A percentile compares a stretch with the other conserved stretches of the same genome.
Conservation (phyloP, 37 sponge, comb jelly and placozoan species). For the Mnemiopsis leidyi region DNA sequence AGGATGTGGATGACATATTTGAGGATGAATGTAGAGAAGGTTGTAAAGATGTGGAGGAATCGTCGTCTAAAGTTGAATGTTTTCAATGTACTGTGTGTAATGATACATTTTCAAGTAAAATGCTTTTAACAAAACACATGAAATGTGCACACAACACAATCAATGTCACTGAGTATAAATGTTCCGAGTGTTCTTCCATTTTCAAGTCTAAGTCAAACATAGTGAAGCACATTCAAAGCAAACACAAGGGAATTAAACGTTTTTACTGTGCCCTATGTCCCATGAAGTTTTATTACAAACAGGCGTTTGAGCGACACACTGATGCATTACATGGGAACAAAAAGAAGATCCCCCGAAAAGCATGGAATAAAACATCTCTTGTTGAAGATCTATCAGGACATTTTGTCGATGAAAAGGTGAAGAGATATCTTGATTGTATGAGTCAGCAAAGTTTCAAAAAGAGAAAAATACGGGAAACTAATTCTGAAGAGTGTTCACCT, state of each 20-base stretch:
- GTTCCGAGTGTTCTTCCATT: neutral
- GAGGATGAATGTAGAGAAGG: neutral
- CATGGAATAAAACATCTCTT: constrained; percentile 21
- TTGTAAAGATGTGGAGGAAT: neutral
- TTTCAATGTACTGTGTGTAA: neutral
- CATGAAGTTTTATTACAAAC: constrained; percentile 1
- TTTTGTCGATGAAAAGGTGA: constrained; percentile 14
- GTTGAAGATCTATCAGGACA: constrained; percentile 17
- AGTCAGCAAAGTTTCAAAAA: neutral
- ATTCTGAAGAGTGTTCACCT: no score
- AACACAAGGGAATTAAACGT: constrained; percentile 19
- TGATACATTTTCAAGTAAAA: neutral
- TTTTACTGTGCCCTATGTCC: constrained; percentile 8
- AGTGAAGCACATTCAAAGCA: constrained; percentile 15
- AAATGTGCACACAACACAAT: neutral
- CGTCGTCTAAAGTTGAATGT: neutral
- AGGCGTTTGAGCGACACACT: neutral
- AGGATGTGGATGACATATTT: constrained; percentile 7
- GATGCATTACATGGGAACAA: neutral
- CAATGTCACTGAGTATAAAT: neutral
- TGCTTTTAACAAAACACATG: neutral
- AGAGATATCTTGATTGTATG: constrained; percentile 16
- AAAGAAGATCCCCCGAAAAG: neutral
- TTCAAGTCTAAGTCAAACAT: constrained; percentile 33
- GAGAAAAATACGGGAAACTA: neutral